These are phyloP conservation scores for Pseudobourletiella spinata DNA, from an alignment of 1,140 invertebrate genomes.

Conservation along the genomic window DNA sequence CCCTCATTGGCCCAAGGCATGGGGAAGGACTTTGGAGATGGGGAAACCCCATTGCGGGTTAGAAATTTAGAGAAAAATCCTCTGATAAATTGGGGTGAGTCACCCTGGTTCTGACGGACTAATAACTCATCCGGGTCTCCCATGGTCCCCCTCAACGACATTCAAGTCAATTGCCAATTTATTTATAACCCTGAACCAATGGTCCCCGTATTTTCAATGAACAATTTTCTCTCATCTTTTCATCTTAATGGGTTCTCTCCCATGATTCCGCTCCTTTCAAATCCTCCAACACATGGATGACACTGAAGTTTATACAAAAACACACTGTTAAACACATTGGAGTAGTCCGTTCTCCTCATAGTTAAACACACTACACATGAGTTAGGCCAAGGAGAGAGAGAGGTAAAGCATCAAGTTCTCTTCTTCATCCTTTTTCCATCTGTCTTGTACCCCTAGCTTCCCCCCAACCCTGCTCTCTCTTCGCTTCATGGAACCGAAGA, in stretches of 20 bases:
- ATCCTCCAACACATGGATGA: too few relatives aligned
- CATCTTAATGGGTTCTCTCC: neutral
- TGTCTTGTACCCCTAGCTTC: too few relatives aligned
- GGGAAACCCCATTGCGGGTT: neutral
- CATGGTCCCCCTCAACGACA: conserved; percentile 1
- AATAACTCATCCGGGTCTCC: conserved; percentile 13
- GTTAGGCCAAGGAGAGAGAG: too few relatives aligned
- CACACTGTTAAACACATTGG: too few relatives aligned
- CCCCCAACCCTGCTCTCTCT: too few relatives aligned
- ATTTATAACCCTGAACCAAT: conserved; percentile 20
- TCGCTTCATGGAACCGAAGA: too few relatives aligned
- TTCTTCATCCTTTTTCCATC: too few relatives aligned
- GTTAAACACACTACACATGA: too few relatives aligned
- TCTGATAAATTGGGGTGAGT: too few relatives aligned
- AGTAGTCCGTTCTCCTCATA: too few relatives aligned
- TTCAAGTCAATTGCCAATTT: conserved; percentile 23
- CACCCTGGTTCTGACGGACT: conserved; percentile 11
- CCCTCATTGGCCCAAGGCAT: neutral
- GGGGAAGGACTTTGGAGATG: neutral
- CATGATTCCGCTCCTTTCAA: neutral
- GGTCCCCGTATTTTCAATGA: conserved; percentile 21
- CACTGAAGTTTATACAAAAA: too few relatives aligned
- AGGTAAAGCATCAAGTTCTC: too few relatives aligned
- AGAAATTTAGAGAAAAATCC: conserved; percentile 20
- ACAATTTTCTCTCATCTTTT: conserved; percentile 18